Percentiles rank a stretch among this genome's conserved stretches.
These are phyloP conservation scores for Scrobipalpa costella DNA, from an alignment of 2,888 invertebrate species.

Conservation along the genomic window DNA sequence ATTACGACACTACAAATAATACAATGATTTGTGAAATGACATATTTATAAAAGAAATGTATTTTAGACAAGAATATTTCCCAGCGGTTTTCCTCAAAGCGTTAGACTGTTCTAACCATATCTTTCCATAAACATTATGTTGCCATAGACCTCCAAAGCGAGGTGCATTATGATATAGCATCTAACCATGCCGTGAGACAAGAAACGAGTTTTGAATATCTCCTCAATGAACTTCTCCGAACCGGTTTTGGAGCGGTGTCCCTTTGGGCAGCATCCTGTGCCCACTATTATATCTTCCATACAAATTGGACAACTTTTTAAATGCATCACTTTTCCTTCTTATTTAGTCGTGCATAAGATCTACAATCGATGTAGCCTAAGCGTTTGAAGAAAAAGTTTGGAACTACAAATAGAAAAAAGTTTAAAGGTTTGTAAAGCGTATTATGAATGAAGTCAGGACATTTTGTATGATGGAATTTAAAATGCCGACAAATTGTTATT, in stretches of 20 bases:
- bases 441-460: constrained; percentile 33
- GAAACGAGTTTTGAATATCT: constrained; percentile 27
- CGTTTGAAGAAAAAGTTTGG: not conserved
- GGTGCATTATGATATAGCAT: constrained; percentile 24
- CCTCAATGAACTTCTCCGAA: constrained; percentile 33
- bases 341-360: not conserved
- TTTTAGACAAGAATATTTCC: no score
- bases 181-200: constrained; percentile 26
- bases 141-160: constrained; percentile 12
- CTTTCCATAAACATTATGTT: not conserved
- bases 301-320: not conserved
- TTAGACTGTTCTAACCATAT: not conserved
- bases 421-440: constrained; percentile 27
- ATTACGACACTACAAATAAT: not conserved
- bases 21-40: no score
- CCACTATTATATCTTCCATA: constrained; percentile 19
- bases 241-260: constrained; percentile 29
- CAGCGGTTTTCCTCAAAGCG: not conserved
- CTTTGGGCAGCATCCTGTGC: constrained; percentile 21
- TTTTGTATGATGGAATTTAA: constrained; percentile 24
- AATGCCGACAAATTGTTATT: constrained; percentile 28
- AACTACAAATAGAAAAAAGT: constrained; percentile 9
- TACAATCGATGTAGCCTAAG: not conserved
- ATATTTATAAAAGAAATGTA: no score
- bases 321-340: not conserved